Conservation (phyloP, 53 echinoderm and acorn worm genomes). For the Paracentrotus lividus region DNA sequence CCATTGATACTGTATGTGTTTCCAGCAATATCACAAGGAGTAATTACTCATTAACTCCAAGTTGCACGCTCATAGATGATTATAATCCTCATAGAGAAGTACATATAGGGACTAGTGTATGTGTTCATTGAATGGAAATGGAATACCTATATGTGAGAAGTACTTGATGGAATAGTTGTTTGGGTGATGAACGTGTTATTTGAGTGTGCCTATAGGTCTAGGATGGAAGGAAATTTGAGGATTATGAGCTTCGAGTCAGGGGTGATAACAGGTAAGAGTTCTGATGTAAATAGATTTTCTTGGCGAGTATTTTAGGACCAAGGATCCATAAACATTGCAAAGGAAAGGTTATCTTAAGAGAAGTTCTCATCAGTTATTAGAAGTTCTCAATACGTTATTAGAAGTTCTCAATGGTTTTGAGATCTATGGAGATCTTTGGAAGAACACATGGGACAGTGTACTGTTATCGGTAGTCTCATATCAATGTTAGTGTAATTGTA, state of each 20-base stretch:
- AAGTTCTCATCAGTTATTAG: too few relatives aligned
- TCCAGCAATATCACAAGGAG: conserved; percentile 49
- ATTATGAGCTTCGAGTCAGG: conserved; percentile 36
- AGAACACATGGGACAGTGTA: too few relatives aligned
- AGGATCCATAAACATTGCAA: conserved; percentile 5
- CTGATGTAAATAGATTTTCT: neutral
- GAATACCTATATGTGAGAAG: neutral
- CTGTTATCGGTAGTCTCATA: too few relatives aligned
- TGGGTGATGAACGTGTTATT: neutral
- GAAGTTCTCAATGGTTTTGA: too few relatives aligned
- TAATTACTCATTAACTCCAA: conserved; percentile 48
- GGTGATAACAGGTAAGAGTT: conserved; percentile 42
- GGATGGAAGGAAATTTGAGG: conserved; percentile 58
- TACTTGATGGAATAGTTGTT: neutral
- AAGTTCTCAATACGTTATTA: too few relatives aligned
- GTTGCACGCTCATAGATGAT: conserved; percentile 44
- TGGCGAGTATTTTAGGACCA: neutral
- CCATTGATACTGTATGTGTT: neutral
- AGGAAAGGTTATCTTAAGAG: too few relatives aligned
- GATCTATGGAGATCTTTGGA: too few relatives aligned
- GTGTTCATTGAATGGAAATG: conserved; percentile 12
- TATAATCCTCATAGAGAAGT: conserved; percentile 14
- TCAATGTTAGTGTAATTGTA: too few relatives aligned
- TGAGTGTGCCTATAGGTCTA: neutral
- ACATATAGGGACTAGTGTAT: neutral